Evolutionary conservation across 2,888 invertebrate genomes (phyloP), one percentile per base, ranked within the genome.

Genomic region (Lasioglossum oenotherae): DNA sequence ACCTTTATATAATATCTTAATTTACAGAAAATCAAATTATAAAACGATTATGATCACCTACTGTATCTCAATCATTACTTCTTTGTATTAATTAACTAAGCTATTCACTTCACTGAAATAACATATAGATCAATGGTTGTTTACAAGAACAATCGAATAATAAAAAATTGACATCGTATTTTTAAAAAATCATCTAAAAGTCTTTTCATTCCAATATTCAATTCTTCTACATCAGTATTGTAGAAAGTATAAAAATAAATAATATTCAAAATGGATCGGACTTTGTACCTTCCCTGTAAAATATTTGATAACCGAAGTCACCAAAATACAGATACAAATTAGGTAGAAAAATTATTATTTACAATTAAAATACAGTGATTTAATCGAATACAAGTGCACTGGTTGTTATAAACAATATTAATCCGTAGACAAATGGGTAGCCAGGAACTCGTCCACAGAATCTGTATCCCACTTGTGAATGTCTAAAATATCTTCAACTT

Each of bases 391-490:
- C 72, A 72, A 12, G 60, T 38, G 73, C 77, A 31, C 69, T 49
- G 14, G 75, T 80, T 57, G 12, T 27, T 19, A 35, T 4, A n/a
- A 73, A 23, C 23, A 75, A 74, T 74, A 57, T 78, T 84, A 91
- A 80, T 90, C 90, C 73, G 80, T 88, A 74, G 88, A 88, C 82
- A 99, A 96, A 96, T 99, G 98, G 57, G 98, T 98, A 91, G 97
- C 98, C 90, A 99, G 97, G 96, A 99, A 99, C 95, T 99, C 99
- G 94, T 99, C 98, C 4, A 99, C 98, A 0, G 99, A 98, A 95
- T 99, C 99, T 0, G 99, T 99, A 95, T 99, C 98, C 99, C 99
- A 99, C 94, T 99, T 99, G 92, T 99, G 99, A 93, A 99, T 99
- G 78, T 99, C 99, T 46, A 99, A 97, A 38, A 98, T 97, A 94